phyloP scores from a whole-genome alignment of 2,113 vertebrate species.

The Micromys minutus region DNA sequence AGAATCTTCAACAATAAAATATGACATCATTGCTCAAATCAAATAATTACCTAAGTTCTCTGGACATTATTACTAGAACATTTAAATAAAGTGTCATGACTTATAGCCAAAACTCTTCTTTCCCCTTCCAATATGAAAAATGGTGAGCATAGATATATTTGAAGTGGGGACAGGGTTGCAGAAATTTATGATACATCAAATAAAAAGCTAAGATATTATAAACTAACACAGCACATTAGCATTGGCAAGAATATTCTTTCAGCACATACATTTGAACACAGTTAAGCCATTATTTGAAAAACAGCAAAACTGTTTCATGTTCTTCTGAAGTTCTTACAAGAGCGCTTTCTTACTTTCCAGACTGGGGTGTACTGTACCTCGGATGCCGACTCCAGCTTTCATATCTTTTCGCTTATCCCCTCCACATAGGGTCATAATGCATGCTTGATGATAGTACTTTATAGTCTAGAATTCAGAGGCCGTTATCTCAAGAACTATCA shows the following conservation, averaged over 20 bases:
- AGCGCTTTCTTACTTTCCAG: neutral
- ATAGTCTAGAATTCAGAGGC: neutral
- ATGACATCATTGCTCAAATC: slow-evolving; percentile 30
- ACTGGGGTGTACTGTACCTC: neutral
- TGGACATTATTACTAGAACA: neutral
- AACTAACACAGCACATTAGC: neutral
- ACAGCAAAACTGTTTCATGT: neutral
- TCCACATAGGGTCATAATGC: neutral
- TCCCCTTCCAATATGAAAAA: slow-evolving; percentile 41
- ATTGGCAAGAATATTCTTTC: neutral
- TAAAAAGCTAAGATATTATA: slow-evolving; percentile 10
- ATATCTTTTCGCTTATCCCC: neutral
- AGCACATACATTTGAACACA: neutral
- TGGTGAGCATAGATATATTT: neutral
- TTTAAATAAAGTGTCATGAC: neutral
- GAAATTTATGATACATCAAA: neutral
- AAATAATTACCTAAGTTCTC: slow-evolving; percentile 38
- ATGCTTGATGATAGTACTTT: neutral
- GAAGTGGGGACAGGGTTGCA: neutral
- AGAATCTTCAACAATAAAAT: slow-evolving; percentile 39
- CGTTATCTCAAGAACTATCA: neutral
- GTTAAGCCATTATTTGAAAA: neutral
- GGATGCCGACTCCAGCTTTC: neutral
- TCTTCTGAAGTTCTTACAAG: neutral
- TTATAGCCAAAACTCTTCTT: slow-evolving; percentile 12